Base-by-base conservation (phyloP, 2,113 vertebrate genomes). In the Aegithalos caudatus region DNA sequence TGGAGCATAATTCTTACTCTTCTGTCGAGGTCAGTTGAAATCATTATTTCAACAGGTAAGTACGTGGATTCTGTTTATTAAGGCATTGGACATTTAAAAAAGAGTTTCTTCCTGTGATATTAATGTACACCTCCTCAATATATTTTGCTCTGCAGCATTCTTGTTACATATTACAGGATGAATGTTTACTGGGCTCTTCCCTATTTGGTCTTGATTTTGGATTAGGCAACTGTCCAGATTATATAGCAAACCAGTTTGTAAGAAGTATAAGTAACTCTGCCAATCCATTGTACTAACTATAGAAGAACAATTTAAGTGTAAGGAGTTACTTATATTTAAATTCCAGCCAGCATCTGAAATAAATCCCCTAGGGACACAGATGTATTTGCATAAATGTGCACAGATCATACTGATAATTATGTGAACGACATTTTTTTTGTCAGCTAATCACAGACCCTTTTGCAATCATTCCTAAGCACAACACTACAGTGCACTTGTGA, bases 381-480 rank as follows among this genome's bases (percentile, higher is more conserved):
- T 40, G n/a, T 24, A 58, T 94, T 90, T 96, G 77, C 76, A 92
- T 96, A 90, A 86, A 78, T 67, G 13, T 84, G 48, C 74, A 82
- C 40, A 95, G 88, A 97, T 95, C 73, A n/a, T 20, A 71, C 33
- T 16, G 83, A 94, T 96, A 89, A 81, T 61, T 71, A 77, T 21
- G 57, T 10, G 6, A 93, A 48, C 86, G 85, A 65, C 57, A 37
- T 69, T 80, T 95, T 91, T 91, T 92, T 79, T 35, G n/a, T 53
- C 56, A 93, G 71, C 44, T 76, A 88, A 72, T 88, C 8, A 7
- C 58, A 86, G 35, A 61, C 3, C 10, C 11, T 90, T 88, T 85
- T 0, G 0, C 85, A 94, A 27, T 88, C 42, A 25, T 50, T 90
- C 54, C 7, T 65, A 62, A 82, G 23, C 48, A 31, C 5, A 88